Base-by-base conservation (phyloP, 2,888 invertebrate genomes). In the Heliconius cydno region DNA sequence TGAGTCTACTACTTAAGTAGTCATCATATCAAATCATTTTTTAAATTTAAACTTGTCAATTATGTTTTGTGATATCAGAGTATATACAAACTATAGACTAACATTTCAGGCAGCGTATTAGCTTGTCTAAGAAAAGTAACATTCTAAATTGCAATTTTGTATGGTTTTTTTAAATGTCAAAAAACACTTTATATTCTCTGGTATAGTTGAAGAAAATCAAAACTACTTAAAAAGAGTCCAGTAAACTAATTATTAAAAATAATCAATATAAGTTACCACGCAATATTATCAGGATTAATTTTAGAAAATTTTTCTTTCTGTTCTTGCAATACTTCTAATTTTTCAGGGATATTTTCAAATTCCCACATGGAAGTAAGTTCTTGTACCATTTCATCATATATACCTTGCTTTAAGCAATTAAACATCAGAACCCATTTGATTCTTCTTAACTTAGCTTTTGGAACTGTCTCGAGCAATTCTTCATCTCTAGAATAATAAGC, bases 381-480 rank as follows among this genome's bases (percentile, higher is more conserved):
- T 81, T 93, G 91, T 12, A 93, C 87, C 91, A 95, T 92, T 83
- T 92, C 93, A 82, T 92, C 90, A 15, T 91, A 86, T 72, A 95
- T 92, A 5, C 89, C 88, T 86, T 93, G 92, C 85, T 94, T 94
- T 77, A 95, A 85, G 81, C 89, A 92, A 81, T 93, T 90, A 80
- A 94, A 93, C 90, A 94, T 91, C 28, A 91, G 93, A 25, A 91
- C 88, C 95, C 95, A 95, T 88, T 94, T 93, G 0, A 95, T 90
- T 81, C 92, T 87, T 82, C 85, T 89, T 12, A 93, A 82, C 86
- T 94, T 93, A 13, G 90, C 88, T 87, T 93, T 93, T 4, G 93
- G 94, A 9, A 94, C 92, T 76, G 90, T 91, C 84, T 92, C 90
- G 10, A 94, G 87, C 84, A 95, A 95, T 80, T 95, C 95, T 88